phyloP scores from a whole-genome alignment of 2,797 vertebrate genomes.

The Enteromius argenteus region DNA sequence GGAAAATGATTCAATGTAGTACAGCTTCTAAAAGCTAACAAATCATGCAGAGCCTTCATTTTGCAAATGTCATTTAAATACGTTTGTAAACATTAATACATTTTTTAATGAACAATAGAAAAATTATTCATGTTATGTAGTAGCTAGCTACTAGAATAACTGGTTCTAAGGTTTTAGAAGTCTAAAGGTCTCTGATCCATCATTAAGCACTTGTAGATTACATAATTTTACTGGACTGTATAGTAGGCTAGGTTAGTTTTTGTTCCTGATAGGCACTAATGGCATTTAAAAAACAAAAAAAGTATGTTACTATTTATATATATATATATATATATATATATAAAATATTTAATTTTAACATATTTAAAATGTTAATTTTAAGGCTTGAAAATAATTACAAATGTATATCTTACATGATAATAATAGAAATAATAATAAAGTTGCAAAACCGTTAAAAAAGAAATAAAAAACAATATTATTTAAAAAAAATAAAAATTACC shows the following conservation, averaged over 20 bases:
- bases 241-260: not conserved
- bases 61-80: not conserved
- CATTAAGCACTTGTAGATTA: constrained; percentile 1
- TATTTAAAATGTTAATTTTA: not conserved
- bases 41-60: not conserved
- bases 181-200: constrained; percentile 30
- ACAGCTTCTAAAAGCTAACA: not conserved
- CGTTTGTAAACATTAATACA: not conserved
- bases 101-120: not conserved
- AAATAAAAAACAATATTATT: not conserved
- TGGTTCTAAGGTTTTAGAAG: not conserved
- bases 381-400: not conserved
- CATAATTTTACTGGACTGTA: not conserved
- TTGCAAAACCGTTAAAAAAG: not conserved
- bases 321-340: no score
- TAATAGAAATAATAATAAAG: not conserved
- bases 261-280: not conserved
- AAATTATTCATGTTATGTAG: not conserved
- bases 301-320: no score
- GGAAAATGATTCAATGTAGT: not conserved
- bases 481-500: constrained; percentile 25
- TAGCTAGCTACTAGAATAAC: not conserved
- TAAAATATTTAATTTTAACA: not conserved
- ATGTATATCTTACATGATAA: not conserved
- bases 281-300: not conserved